These are phyloP conservation scores for Drosophila hydei DNA, from an alignment of 1,140 invertebrate species.

Conservation along the genomic window DNA sequence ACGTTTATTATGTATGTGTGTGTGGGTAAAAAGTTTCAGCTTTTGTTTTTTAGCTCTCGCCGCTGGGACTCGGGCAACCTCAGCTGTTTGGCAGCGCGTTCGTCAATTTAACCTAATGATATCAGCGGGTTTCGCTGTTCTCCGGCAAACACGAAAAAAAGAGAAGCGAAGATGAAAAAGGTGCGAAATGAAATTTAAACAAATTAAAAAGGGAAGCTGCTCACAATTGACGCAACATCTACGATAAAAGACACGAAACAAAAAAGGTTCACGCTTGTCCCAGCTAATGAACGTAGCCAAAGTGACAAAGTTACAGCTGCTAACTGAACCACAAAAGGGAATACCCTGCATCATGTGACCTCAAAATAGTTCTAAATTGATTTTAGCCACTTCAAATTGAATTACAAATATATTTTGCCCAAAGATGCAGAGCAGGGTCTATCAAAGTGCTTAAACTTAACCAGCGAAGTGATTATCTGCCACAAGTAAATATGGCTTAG, in stretches of 20 bases:
- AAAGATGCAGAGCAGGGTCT: too few relatives aligned
- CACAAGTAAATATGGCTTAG: too few relatives aligned
- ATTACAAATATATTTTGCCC: too few relatives aligned
- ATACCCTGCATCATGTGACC: neutral
- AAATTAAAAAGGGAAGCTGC: constrained; percentile 74
- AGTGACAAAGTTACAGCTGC: constrained; percentile 51
- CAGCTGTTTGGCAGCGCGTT: constrained; percentile 71
- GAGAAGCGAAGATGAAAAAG: constrained; percentile 45
- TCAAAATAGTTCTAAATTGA: neutral
- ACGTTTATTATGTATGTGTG: constrained; percentile 13
- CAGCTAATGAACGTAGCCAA: constrained; percentile 47
- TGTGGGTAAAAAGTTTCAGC: constrained; percentile 48
- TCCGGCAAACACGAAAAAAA: neutral
- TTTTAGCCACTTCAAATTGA: neutral
- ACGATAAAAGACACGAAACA: constrained; percentile 20
- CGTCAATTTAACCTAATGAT: constrained; percentile 79
- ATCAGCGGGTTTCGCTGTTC: constrained; percentile 46
- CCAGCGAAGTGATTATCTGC: too few relatives aligned
- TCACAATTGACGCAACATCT: constrained; percentile 29
- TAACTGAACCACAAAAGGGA: constrained; percentile 28
- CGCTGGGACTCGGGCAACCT: constrained; percentile 45
- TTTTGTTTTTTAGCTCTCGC: constrained; percentile 62
- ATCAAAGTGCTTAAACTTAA: too few relatives aligned
- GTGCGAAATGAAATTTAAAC: constrained; percentile 81
- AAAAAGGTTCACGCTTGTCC: constrained; percentile 51